Evolutionary conservation across 2,113 vertebrate genomes (phyloP).

Genomic region (Vimba vimba): DNA sequence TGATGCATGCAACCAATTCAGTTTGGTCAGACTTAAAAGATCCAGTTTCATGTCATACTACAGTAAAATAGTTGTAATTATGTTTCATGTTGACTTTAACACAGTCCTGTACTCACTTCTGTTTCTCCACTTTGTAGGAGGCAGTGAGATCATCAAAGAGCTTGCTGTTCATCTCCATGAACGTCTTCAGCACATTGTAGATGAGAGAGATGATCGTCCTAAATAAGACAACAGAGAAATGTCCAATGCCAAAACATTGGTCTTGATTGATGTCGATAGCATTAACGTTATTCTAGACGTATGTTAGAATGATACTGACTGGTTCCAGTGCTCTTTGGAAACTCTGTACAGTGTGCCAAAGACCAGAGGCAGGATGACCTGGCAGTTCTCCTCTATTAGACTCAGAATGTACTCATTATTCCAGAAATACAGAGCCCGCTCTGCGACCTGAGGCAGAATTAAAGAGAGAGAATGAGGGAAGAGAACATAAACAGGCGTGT

Average conservation of each 20-base stretch:
- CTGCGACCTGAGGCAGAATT: conserved; percentile 81
- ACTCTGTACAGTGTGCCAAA: conserved; percentile 91
- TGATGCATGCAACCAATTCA: background rate
- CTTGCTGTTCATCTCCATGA: conserved; percentile 95
- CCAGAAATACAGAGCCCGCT: conserved; percentile 95
- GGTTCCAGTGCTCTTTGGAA: conserved; percentile 95
- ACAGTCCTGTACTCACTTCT: conserved; percentile 83
- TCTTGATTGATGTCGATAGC: background rate
- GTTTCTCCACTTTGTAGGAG: conserved; percentile 93
- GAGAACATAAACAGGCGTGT: background rate
- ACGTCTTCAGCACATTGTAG: conserved; percentile 94
- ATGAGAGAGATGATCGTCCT: conserved; percentile 94
- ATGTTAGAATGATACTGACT: conserved; percentile 76
- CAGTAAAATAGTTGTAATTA: background rate
- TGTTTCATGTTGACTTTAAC: background rate
- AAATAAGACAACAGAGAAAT: background rate
- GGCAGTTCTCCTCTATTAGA: conserved; percentile 94
- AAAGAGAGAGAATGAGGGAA: conserved; percentile 13
- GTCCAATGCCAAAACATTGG: background rate
- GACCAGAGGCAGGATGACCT: conserved; percentile 88
- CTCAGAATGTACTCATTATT: conserved; percentile 95
- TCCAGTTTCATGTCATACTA: background rate
- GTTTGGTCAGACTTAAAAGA: background rate
- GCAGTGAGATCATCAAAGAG: conserved; percentile 92
- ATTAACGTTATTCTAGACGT: conserved; percentile 16